These are phyloP conservation scores for Sarcoramphus papa DNA, from an alignment of 2,797 vertebrate genomes.

Conservation along the genomic window DNA sequence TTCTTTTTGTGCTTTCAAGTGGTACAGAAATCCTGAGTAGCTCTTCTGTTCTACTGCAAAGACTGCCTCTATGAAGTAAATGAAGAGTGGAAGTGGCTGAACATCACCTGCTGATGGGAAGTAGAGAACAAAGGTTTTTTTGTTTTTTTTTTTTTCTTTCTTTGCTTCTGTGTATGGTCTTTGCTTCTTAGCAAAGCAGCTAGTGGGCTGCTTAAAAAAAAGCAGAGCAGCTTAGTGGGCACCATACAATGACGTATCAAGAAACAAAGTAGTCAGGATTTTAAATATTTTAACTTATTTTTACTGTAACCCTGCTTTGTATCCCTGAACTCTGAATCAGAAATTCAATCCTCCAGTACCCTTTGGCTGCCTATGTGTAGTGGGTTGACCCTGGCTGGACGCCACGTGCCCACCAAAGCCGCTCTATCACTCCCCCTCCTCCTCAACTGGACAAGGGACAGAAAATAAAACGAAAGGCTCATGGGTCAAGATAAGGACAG, in stretches of 20 bases:
- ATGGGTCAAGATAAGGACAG: not conserved
- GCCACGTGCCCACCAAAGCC: not conserved
- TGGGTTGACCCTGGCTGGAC: not conserved
- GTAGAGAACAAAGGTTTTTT: not conserved
- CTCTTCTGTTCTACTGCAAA: not conserved
- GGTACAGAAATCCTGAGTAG: not conserved
- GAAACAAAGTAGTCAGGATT: not conserved
- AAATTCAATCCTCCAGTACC: not conserved
- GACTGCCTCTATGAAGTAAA: not conserved
- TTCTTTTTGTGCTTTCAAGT: not conserved
- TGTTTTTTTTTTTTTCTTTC: not conserved
- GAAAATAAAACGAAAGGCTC: no score
- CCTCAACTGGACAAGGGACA: not conserved
- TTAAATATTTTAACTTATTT: not conserved
- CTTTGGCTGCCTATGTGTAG: not conserved
- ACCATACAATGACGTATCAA: not conserved
- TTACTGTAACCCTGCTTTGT: not conserved
- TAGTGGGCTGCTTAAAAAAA: no score
- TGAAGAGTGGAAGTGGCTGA: not conserved
- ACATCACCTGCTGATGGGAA: not conserved
- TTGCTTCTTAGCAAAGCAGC: not conserved
- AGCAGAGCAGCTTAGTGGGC: not conserved
- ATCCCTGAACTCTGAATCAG: not conserved
- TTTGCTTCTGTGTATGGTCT: not conserved
- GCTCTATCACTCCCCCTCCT: not conserved